Evolutionary conservation across 2,113 vertebrate genomes (phyloP).

Genomic region (Odocoileus virginianus): DNA sequence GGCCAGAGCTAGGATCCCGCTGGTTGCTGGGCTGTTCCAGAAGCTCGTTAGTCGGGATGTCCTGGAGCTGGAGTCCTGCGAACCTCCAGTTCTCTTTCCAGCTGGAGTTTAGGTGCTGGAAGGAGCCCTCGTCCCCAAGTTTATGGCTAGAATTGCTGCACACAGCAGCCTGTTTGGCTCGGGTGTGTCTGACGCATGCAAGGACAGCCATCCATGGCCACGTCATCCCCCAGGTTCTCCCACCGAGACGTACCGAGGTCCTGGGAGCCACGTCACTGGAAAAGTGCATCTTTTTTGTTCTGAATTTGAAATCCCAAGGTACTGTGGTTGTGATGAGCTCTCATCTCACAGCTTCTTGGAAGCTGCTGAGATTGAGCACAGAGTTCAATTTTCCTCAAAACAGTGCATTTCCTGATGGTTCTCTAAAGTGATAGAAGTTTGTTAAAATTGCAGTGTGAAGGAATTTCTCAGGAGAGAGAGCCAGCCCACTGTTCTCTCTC

Average conservation of each 20-base stretch:
- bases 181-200: too few relatives aligned
- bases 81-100: not conserved
- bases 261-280: not conserved
- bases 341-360: not conserved
- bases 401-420: not conserved
- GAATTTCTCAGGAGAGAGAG: not conserved
- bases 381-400: not conserved
- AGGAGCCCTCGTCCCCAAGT: too few relatives aligned
- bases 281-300: not conserved
- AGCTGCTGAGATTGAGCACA: not conserved
- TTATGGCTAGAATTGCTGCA: accelerated
- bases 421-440: too few relatives aligned
- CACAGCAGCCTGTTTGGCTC: accelerated
- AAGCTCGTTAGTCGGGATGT: not conserved
- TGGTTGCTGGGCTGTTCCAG: not conserved
- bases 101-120: not conserved
- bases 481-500: not conserved
- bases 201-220: not conserved
- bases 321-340: accelerated
- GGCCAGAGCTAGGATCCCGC: not conserved
- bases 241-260: not conserved
- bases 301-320: not conserved
- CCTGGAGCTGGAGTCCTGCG: not conserved
- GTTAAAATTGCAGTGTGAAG: not conserved
- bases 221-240: too few relatives aligned